Percentiles rank a stretch among this genome's conserved stretches.
Evolutionary conservation across 2,113 vertebrate species (phyloP).

Genomic region (Silurus asotus): DNA sequence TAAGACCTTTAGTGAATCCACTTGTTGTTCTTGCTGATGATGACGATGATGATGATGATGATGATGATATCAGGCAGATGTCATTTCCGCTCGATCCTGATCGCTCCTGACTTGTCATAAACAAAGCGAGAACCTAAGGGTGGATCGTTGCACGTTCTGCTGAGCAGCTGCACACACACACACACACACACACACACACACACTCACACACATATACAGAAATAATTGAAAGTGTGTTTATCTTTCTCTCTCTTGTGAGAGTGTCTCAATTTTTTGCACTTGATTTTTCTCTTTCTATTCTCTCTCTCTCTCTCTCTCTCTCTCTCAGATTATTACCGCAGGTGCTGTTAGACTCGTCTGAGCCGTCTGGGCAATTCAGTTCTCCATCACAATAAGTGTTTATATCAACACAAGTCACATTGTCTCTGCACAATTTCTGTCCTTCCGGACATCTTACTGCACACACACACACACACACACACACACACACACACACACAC

Average conservation of each 20-base stretch:
- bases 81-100: neutral
- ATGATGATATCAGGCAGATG: neutral
- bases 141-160: neutral
- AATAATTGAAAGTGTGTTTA: no score
- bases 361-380: conserved; percentile 60
- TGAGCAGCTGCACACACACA: neutral
- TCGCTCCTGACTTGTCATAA: neutral
- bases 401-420: conserved; percentile 46
- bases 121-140: neutral
- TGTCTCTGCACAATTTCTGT: conserved; percentile 56
- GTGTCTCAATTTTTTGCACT: no score
- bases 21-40: no score
- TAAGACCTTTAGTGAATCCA: neutral
- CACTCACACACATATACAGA: no score
- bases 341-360: conserved; percentile 61
- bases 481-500: no score
- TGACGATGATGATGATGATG: neutral
- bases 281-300: no score
- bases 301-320: no score
- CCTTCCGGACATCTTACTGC: conserved; percentile 52
- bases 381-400: conserved; percentile 67
- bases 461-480: no score
- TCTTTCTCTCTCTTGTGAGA: no score
- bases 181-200: neutral
- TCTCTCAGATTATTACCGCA: conserved; percentile 60